These are phyloP conservation scores for Cantharis rufa DNA, from an alignment of 2,888 invertebrate genomes.

Conservation along the genomic window DNA sequence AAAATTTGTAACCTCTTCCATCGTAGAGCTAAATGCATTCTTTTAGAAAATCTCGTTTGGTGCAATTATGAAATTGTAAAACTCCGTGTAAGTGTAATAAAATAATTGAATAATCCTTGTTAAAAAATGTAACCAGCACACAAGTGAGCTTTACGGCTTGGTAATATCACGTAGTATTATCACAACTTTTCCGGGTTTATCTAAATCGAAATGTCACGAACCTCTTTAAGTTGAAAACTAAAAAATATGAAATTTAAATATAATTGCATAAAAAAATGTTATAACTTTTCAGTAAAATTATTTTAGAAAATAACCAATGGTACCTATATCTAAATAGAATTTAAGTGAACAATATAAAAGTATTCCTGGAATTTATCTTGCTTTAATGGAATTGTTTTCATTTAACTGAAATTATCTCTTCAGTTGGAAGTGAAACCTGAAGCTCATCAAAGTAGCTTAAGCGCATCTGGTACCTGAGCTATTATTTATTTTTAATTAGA, in stretches of 20 bases:
- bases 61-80: neutral
- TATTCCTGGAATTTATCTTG: neutral
- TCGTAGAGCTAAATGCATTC: neutral
- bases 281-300: neutral
- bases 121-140: neutral
- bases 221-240: neutral
- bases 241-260: neutral
- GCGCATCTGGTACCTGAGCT: slow-evolving; percentile 11
- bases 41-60: neutral
- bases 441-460: neutral
- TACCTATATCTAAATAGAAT: neutral
- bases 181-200: neutral
- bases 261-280: neutral
- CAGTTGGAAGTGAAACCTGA: neutral
- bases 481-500: neutral
- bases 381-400: neutral
- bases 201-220: neutral
- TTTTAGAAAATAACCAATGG: neutral
- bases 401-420: neutral
- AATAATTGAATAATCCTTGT: neutral
- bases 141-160: neutral
- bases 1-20: neutral
- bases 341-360: neutral
- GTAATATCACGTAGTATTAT: neutral
- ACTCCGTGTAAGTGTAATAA: neutral